phyloP scores from a whole-genome alignment of 2,797 vertebrate species.

The Chlorospingus flavigularis region DNA sequence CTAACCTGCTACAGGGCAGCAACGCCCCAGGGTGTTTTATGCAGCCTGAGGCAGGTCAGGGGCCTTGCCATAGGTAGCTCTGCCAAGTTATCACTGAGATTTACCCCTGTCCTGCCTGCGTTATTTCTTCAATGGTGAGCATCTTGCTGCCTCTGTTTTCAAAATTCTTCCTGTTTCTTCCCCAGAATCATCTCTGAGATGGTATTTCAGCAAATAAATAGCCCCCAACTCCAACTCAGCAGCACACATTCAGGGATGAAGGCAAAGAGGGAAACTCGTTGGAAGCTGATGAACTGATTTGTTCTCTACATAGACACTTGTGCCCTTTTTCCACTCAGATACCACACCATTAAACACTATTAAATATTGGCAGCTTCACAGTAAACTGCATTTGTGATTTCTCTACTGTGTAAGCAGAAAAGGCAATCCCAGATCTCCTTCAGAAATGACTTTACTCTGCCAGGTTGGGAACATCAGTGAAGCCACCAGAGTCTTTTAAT shows the following conservation, averaged over 20 bases:
- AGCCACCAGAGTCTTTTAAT: not conserved
- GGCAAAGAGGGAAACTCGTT: not conserved
- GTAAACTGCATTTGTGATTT: not conserved
- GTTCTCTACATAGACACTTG: not conserved
- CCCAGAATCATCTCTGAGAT: not conserved
- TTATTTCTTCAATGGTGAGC: not conserved
- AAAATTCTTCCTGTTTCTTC: not conserved
- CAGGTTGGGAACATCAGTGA: not conserved
- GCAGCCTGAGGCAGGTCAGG: not conserved
- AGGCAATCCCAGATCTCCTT: not conserved
- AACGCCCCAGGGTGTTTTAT: fast-evolving
- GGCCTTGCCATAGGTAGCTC: not conserved
- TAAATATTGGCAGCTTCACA: not conserved
- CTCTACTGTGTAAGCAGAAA: not conserved
- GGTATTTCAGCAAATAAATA: not conserved
- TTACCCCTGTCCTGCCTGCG: fast-evolving
- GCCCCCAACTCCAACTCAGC: not conserved
- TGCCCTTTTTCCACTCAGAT: not conserved
- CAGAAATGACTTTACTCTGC: not conserved
- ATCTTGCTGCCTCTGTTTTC: not conserved
- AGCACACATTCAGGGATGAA: not conserved
- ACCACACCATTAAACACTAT: not conserved
- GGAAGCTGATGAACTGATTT: not conserved
- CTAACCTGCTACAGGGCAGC: not conserved
- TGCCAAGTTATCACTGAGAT: not conserved